phyloP scores from a whole-genome alignment of 2,797 vertebrate genomes.

The Crocidura indochinensis region DNA sequence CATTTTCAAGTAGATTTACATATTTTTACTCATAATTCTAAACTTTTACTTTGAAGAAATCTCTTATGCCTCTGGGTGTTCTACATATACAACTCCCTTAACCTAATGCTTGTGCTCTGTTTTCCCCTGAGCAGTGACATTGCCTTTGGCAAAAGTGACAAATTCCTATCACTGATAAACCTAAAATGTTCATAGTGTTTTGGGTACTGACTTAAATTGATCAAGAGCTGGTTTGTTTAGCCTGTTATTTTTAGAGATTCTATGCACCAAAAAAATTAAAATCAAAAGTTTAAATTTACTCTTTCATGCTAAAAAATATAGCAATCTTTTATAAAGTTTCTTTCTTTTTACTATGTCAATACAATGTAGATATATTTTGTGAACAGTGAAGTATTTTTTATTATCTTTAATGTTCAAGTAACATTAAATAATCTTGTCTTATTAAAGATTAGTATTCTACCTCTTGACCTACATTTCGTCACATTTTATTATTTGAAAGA shows the following conservation, averaged over 20 bases:
- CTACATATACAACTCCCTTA: conserved; percentile 70
- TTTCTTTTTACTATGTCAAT: conserved; percentile 61
- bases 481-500: conserved; percentile 14
- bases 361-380: conserved; percentile 24
- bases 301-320: conserved; percentile 44
- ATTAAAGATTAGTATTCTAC: neutral
- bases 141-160: conserved; percentile 82
- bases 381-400: neutral
- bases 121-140: conserved; percentile 76
- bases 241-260: conserved; percentile 67
- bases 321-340: conserved; percentile 33
- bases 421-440: neutral
- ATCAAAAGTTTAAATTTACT: conserved; percentile 66
- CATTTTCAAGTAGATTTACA: conserved; percentile 83
- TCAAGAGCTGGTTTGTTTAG: conserved; percentile 51
- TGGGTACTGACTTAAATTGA: conserved; percentile 35
- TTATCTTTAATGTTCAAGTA: neutral
- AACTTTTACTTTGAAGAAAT: conserved; percentile 79
- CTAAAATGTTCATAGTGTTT: conserved; percentile 59
- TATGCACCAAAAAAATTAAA: conserved; percentile 27
- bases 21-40: conserved; percentile 62
- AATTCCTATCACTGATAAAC: conserved; percentile 73
- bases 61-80: conserved; percentile 64
- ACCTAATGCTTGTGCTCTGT: conserved; percentile 77
- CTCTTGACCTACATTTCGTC: conserved; percentile 20